These are phyloP conservation scores for Lymantria monacha DNA, from an alignment of 2,888 invertebrate genomes.

Conservation along the genomic window DNA sequence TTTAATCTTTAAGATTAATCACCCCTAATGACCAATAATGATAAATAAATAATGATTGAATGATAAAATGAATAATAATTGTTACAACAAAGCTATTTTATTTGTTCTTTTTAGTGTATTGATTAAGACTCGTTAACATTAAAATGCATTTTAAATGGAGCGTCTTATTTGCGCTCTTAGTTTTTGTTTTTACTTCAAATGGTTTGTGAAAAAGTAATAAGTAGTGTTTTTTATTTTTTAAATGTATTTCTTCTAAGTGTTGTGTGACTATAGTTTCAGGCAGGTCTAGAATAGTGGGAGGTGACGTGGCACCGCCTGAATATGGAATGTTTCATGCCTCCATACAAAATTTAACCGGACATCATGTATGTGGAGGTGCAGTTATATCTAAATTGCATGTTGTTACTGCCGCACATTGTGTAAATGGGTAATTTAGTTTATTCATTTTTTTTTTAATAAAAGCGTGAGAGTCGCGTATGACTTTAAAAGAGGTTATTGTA, in stretches of 20 bases:
- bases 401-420: conserved; percentile 70
- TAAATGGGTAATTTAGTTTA: conserved; percentile 44
- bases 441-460: neutral
- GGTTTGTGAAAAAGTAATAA: conserved; percentile 12
- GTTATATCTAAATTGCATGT: conserved; percentile 58
- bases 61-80: conserved; percentile 10
- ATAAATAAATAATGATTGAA: neutral
- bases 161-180: conserved; percentile 6
- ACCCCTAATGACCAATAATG: neutral
- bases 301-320: conserved; percentile 48
- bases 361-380: conserved; percentile 71
- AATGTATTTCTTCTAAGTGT: neutral
- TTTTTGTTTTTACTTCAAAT: conserved; percentile 2
- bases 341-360: conserved; percentile 60
- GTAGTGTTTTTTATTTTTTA: neutral
- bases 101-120: neutral
- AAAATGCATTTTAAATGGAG: conserved; percentile 9
- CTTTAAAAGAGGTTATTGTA: too few relatives aligned
- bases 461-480: too few relatives aligned
- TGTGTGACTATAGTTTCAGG: conserved; percentile 33
- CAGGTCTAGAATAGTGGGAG: conserved; percentile 56
- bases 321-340: conserved; percentile 65
- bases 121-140: neutral
- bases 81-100: neutral
- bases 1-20: conserved; percentile 22